Conservation (phyloP, 2,888 invertebrate genomes). For the Drosophila anomalipes region DNA sequence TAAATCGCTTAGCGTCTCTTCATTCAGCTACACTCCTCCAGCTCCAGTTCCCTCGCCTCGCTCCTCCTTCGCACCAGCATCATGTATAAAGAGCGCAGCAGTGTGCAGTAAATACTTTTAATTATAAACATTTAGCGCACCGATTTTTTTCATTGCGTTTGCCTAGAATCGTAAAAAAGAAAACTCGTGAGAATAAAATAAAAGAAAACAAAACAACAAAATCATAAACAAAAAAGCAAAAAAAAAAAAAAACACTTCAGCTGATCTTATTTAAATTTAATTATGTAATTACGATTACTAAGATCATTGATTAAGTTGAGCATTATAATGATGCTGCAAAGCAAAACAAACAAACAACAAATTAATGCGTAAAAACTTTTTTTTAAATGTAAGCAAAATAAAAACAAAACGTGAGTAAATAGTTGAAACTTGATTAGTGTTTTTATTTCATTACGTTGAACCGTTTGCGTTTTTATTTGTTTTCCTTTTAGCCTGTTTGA, state of each 20-base stretch:
- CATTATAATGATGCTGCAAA: constrained; percentile 59
- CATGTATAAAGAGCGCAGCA: constrained; percentile 70
- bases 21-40: constrained; percentile 22
- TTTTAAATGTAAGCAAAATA: constrained; percentile 75
- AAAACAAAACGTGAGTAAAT: constrained; percentile 67
- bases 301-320: constrained; percentile 77
- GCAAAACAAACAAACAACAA: constrained; percentile 63
- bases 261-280: constrained; percentile 76
- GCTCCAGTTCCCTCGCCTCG: constrained; percentile 1
- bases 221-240: not conserved
- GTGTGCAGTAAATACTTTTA: constrained; percentile 65
- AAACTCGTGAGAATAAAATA: constrained; percentile 40
- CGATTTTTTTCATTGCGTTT: constrained; percentile 66
- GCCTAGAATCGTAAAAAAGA: constrained; percentile 43
- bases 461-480: constrained; percentile 21
- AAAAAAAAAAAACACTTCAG: constrained; percentile 57
- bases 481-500: constrained; percentile 51
- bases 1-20: constrained; percentile 49
- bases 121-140: constrained; percentile 68
- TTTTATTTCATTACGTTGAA: constrained; percentile 32
- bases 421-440: constrained; percentile 61
- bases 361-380: constrained; percentile 68
- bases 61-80: constrained; percentile 43
- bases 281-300: constrained; percentile 74
- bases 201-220: constrained; percentile 31